Percentiles rank a stretch among this genome's conserved stretches.
These are phyloP conservation scores for Cyrtorhinus lividipennis DNA, from an alignment of 1,140 invertebrate species.

Conservation along the genomic window DNA sequence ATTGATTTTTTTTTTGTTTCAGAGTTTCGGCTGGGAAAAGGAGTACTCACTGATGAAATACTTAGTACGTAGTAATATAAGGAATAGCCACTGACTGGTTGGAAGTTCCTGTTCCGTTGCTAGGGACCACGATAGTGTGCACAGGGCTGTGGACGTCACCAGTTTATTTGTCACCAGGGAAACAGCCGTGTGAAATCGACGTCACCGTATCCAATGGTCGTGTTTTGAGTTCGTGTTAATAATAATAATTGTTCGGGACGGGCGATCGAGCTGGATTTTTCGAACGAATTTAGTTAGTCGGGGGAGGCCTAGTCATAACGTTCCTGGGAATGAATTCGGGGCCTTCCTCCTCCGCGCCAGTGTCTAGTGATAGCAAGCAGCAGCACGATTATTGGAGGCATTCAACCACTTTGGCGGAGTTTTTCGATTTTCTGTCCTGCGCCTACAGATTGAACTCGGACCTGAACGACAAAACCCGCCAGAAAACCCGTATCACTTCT, in stretches of 20 bases:
- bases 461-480: constrained; percentile 3
- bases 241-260: not conserved
- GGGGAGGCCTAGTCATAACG: not conserved
- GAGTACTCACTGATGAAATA: no score
- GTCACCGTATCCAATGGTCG: not conserved
- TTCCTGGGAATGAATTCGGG: not conserved
- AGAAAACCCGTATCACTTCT: not conserved
- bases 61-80: no score
- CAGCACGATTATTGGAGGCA: not conserved
- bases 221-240: not conserved
- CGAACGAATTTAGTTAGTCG: not conserved
- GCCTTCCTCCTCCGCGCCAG: not conserved
- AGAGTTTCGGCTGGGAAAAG: no score
- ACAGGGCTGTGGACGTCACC: not conserved
- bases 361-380: not conserved
- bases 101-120: not conserved
- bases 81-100: no score
- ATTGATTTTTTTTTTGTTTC: no score
- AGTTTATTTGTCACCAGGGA: not conserved
- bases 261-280: not conserved
- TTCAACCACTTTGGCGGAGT: constrained; percentile 4
- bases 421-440: constrained; percentile 16
- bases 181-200: not conserved
- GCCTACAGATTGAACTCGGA: constrained; percentile 13
- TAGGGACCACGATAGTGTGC: not conserved